Base-by-base conservation (phyloP, 2,888 invertebrate genomes). In the Fabriciana adippe region DNA sequence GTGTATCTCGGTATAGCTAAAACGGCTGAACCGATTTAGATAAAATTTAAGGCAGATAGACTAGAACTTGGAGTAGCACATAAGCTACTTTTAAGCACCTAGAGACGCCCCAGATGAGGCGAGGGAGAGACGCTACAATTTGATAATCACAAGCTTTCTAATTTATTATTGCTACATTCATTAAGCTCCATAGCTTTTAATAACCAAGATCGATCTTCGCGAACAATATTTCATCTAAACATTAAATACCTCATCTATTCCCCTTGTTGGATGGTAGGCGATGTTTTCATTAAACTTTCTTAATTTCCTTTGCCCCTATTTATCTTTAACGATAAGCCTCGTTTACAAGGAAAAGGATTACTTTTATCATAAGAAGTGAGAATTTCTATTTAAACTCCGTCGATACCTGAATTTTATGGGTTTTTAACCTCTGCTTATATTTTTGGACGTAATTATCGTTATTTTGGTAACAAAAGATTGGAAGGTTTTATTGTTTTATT, bases 201-300 rank as follows among this genome's bases (percentile, higher is more conserved):
- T 59, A 59, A 59, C 48, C n/a, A 26, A 59, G 59, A 59, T 64
- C 59, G 59, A 59, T 59, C 59, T 48, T 48, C 59, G n/a, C 48
- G 55, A 68, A 64, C 59, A 59, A 64, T 64, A 68, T 64, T 48
- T 55, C 54, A 54, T 68, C 56, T 64, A 54, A 64, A 60, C 64
- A 35, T 64, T 59, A 48, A 57, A 68, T 64, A 48, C 48, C 59
- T 64, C 59, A 51, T 64, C 64, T 55, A 59, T 60, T 59, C 55
- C 66, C 68, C 65, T 60, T 56, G 50, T 47, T 61, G 62, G 66
- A 66, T 57, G 48, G 55, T 53, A 59, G 56, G 51, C 64, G 56
- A 64, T 86, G 85, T 86, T 88, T 88, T 86, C 85, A 88, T 89
- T 88, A 85, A 88, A 89, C 87, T 89, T 88, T 83, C 82, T 85